Base-by-base conservation (phyloP, 2,888 invertebrate genomes). In the Masnerella sp. region DNA sequence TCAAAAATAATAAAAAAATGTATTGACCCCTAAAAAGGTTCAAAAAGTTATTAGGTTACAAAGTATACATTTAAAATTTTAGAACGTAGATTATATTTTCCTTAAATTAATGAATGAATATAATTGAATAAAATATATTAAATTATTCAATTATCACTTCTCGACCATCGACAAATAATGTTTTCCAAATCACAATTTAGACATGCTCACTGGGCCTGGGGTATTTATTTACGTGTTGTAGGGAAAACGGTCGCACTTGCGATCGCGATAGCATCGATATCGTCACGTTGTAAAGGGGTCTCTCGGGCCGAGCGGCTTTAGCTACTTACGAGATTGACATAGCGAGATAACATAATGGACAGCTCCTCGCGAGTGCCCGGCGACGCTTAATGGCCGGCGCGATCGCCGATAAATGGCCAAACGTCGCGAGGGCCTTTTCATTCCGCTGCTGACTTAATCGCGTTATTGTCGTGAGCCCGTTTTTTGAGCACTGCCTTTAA, bases 301-400 rank as follows among this genome's bases (percentile, higher is more conserved):
- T 51, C 64, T 64, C 64, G 47, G 14, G 76, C 78, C 82, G 78
- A 78, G 79, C 22, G n/a, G n/a, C 80, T 83, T 82, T 83, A 81
- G 85, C 86, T 86, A 86, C 87, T 87, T 87, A 85, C 81, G 78
- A 87, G 87, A 87, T 87, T 85, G 86, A 87, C 86, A 84, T 75
- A 84, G 62, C 74, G 78, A 85, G 87, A 87, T 87, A 87, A 77
- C 82, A 82, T 86, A 87, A 87, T 87, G 86, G 86, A 85, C 82
- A 77, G 70, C 52, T 54, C 64, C 62, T 59, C 59, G 45, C 70
- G 52, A 71, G 77, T 70, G 64, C 40, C 52, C 49, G 49, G 68
- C 54, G 22, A 70, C 67, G 72, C 74, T 73, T 79, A 78, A 79
- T 79, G 79, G 74, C 58, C 47, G 65, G 49, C 65, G 64, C 64